These are phyloP conservation scores for Pangasius krempfi DNA, from an alignment of 2,797 vertebrate species.

Conservation along the genomic window DNA sequence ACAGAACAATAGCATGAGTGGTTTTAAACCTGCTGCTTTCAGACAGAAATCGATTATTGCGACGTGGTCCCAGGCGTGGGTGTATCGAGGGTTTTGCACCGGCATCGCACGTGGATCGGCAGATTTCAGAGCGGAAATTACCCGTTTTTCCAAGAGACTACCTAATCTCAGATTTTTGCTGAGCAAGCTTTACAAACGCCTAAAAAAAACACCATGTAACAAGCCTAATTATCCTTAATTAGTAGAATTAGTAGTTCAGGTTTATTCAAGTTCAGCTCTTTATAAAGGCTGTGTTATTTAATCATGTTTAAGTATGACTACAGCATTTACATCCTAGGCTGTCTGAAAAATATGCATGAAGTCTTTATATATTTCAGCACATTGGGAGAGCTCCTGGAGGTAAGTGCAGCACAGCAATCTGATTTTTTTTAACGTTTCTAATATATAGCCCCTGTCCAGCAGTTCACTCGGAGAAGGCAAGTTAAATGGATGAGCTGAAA, in stretches of 20 bases:
- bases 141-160: neutral
- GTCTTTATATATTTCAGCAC: neutral
- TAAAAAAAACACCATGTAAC: neutral
- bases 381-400: neutral
- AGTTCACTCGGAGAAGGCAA: neutral
- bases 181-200: neutral
- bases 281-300: neutral
- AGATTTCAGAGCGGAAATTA: too few species aligned
- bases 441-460: constrained; percentile 22
- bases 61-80: neutral
- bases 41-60: neutral
- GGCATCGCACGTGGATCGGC: neutral
- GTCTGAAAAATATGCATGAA: neutral
- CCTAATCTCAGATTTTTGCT: neutral
- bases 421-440: constrained; percentile 13
- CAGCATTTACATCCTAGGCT: neutral
- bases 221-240: neutral
- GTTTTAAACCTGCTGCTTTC: neutral
- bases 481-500: constrained; percentile 18
- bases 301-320: neutral
- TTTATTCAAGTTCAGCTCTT: too few species aligned
- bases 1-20: neutral
- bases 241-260: neutral
- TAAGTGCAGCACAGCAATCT: neutral
- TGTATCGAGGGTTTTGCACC: neutral